phyloP scores from a whole-genome alignment of 2,113 vertebrate genomes.

The Abramis brama region DNA sequence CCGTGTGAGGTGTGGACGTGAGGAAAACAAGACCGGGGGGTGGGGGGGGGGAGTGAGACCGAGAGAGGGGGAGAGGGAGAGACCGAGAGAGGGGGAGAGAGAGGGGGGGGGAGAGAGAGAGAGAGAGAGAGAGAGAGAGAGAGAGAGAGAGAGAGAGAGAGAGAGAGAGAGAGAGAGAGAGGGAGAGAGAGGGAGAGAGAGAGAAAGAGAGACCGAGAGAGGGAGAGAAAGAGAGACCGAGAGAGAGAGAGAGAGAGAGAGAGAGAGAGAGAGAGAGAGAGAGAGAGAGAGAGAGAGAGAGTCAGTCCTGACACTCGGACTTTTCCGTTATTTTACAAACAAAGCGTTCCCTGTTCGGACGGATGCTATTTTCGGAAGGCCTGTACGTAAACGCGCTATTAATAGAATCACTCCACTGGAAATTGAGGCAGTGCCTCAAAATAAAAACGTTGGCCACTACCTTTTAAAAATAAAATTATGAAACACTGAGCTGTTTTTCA shows the following conservation, averaged over 20 bases:
- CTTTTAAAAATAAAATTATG: constrained; percentile 57
- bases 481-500: neutral
- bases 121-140: no score
- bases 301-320: constrained; percentile 50
- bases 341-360: constrained; percentile 73
- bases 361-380: constrained; percentile 75
- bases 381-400: constrained; percentile 71
- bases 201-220: no score
- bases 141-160: no score
- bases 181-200: no score
- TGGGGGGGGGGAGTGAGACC: neutral
- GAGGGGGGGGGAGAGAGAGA: no score
- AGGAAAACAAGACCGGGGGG: neutral
- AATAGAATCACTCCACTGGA: constrained; percentile 73
- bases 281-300: neutral
- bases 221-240: no score
- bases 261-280: no score
- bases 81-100: no score
- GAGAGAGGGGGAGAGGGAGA: no score
- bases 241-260: neutral
- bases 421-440: constrained; percentile 73
- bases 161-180: no score
- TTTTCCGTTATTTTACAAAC: constrained; percentile 72
- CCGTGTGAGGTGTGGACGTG: neutral
- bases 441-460: constrained; percentile 61